Percentiles rank a stretch among this genome's conserved stretches.
Conservation (phyloP, 2,888 invertebrate genomes). For the Amblyjoppa fuscipennis region DNA sequence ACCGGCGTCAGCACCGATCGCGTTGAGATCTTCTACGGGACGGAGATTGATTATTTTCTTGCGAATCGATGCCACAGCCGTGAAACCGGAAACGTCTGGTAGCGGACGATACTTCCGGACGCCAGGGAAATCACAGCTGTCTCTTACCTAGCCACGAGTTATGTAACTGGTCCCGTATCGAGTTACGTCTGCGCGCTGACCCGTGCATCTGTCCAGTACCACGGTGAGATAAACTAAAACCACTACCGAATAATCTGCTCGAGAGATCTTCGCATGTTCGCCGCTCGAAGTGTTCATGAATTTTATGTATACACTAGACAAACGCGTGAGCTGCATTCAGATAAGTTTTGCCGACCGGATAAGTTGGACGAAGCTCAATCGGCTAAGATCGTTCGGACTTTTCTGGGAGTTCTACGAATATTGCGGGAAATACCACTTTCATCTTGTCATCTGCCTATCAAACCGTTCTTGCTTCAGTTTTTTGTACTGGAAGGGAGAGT, state of each 20-base stretch:
- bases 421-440: no score
- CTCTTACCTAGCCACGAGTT: not conserved
- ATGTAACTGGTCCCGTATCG: constrained; percentile 12
- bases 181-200: not conserved
- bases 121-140: constrained; percentile 74
- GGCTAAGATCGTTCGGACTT: no score
- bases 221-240: not conserved
- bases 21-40: not conserved
- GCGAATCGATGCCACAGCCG: constrained; percentile 59
- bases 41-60: constrained; percentile 62
- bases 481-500: no score
- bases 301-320: no score
- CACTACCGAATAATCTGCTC: not conserved
- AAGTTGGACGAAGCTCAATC: no score
- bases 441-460: no score
- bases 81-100: constrained; percentile 60
- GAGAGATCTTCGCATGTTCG: not conserved
- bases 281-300: not conserved
- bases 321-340: no score
- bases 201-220: not conserved
- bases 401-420: no score
- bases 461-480: no score
- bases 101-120: constrained; percentile 72
- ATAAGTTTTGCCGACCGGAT: no score
- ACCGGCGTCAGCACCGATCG: not conserved